Evolutionary conservation across 2,113 vertebrate genomes (phyloP).

Genomic region (Ifrita kowaldi): DNA sequence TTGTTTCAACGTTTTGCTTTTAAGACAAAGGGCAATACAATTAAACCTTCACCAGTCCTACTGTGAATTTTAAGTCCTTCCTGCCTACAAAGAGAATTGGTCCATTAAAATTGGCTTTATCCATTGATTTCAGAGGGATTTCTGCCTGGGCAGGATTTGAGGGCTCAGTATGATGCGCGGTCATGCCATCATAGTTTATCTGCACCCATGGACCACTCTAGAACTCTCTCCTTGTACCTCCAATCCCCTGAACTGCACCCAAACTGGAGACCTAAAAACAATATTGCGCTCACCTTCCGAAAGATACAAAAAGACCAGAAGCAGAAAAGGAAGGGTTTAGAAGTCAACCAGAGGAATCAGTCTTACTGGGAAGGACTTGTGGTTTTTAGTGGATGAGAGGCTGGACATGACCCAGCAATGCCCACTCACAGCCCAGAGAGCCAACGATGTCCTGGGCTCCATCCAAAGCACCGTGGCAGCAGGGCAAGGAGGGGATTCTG

Average conservation of each 20-base stretch:
- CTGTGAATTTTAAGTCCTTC: neutral
- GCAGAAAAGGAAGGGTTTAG: neutral
- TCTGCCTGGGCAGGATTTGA: neutral
- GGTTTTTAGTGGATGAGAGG: neutral
- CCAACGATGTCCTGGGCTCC: neutral
- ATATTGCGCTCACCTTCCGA: neutral
- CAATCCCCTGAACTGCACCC: neutral
- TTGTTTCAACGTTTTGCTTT: neutral
- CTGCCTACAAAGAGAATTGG: neutral
- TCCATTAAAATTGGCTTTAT: neutral
- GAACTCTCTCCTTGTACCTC: neutral
- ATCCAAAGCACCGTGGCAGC: neutral
- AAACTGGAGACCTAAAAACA: neutral
- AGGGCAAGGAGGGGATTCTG: neutral
- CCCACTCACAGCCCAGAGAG: neutral
- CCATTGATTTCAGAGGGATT: neutral
- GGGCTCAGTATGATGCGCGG: neutral
- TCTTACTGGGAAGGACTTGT: neutral
- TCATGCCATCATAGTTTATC: neutral
- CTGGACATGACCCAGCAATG: neutral
- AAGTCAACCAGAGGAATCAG: neutral
- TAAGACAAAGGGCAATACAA: neutral
- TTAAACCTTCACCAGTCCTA: neutral
- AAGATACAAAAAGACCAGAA: neutral
- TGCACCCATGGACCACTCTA: neutral